Percentiles rank a stretch among this genome's conserved stretches.
Evolutionary conservation across 1,140 invertebrate genomes (phyloP).

Genomic region (Drosophila quadrilineata): DNA sequence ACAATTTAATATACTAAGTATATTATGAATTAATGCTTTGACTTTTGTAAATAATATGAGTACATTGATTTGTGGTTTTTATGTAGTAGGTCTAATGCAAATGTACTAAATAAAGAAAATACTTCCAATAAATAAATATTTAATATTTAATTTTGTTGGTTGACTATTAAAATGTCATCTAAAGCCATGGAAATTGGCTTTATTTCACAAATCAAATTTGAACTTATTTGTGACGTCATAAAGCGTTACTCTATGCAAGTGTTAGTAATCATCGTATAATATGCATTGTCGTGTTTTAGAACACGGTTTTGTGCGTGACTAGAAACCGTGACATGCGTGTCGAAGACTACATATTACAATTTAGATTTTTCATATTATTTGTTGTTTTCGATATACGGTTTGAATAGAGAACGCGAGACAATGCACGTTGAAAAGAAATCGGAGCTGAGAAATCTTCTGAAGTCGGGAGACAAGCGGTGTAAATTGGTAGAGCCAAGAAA

Average conservation of each 20-base stretch:
- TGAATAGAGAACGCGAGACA: background rate
- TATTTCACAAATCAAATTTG: too few species aligned
- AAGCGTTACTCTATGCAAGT: constrained; percentile 4
- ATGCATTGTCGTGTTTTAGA: constrained; percentile 30
- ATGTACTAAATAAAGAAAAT: too few species aligned
- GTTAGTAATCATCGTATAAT: background rate
- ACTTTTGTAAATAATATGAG: too few species aligned
- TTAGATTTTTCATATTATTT: constrained; percentile 30
- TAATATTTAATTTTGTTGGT: too few species aligned
- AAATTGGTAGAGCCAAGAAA: constrained; percentile 62
- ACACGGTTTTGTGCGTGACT: constrained; percentile 72
- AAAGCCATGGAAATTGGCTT: too few species aligned
- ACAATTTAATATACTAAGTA: too few species aligned
- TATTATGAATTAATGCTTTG: too few species aligned
- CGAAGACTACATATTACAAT: constrained; percentile 27
- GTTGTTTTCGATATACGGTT: constrained; percentile 16
- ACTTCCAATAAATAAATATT: too few species aligned
- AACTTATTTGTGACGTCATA: constrained; percentile 30
- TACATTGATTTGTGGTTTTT: too few species aligned
- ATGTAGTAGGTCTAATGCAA: too few species aligned
- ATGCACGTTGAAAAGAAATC: constrained; percentile 69
- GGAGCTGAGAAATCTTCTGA: constrained; percentile 51
- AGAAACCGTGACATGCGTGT: constrained; percentile 64
- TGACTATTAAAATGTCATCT: too few species aligned
- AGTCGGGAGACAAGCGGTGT: constrained; percentile 59